A percentile compares a stretch with the other conserved stretches of the same genome.
Evolutionary conservation across 2,888 invertebrate genomes (phyloP).

Genomic region (Cremastinae sp.): DNA sequence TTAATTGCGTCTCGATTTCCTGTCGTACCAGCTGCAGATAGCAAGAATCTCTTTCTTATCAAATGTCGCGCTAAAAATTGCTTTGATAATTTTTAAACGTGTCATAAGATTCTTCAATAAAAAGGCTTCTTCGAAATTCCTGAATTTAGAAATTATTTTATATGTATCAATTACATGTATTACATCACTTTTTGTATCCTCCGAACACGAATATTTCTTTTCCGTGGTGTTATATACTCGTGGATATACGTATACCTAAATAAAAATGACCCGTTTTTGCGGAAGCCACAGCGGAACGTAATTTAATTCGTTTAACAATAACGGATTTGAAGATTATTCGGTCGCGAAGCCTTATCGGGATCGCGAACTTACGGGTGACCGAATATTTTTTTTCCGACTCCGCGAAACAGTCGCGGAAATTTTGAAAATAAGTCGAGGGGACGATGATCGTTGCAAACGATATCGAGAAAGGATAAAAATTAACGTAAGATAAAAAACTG

Average conservation of each 20-base stretch:
- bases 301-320: constrained; percentile 62
- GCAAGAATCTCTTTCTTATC: too few relatives aligned
- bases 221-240: too few relatives aligned
- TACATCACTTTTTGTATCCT: too few relatives aligned
- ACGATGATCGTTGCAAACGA: not conserved
- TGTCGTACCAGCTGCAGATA: too few relatives aligned
- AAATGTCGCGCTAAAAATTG: too few relatives aligned
- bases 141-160: too few relatives aligned
- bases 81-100: too few relatives aligned
- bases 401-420: too few relatives aligned
- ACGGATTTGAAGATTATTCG: constrained; percentile 50
- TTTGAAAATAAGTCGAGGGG: not conserved
- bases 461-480: not conserved
- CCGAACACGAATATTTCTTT: not conserved
- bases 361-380: constrained; percentile 14
- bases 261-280: constrained; percentile 52
- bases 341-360: constrained; percentile 53
- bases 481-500: not conserved
- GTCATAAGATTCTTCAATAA: too few relatives aligned
- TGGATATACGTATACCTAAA: constrained; percentile 13
- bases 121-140: too few relatives aligned
- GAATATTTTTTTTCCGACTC: constrained; percentile 14
- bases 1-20: too few relatives aligned
- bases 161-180: too few relatives aligned
- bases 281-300: constrained; percentile 58